A percentile compares a stretch with the other conserved stretches of the same genome.
phyloP scores from a whole-genome alignment of 2,113 vertebrate genomes.

The Sula dactylatra region DNA sequence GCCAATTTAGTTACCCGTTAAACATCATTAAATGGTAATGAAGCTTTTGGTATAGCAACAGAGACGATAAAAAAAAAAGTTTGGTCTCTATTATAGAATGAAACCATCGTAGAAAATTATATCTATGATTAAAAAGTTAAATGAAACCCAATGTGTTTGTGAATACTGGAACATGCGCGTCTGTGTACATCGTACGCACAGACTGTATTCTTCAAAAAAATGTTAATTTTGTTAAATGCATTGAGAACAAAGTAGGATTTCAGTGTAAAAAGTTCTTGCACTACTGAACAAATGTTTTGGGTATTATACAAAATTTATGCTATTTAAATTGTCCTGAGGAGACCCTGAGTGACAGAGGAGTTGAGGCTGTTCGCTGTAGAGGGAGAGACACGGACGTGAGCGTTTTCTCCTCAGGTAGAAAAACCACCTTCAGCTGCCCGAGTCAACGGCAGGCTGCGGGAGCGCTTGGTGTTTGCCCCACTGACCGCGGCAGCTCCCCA shows the following conservation, averaged over 20 bases:
- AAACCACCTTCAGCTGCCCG: not conserved
- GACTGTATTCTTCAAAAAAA: not conserved
- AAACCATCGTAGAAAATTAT: not conserved
- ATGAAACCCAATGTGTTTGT: not conserved
- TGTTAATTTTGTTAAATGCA: not conserved
- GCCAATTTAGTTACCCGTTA: conserved; percentile 60
- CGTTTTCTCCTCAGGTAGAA: not conserved
- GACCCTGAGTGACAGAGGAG: too few species aligned
- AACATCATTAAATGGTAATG: conserved; percentile 70
- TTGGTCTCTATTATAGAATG: not conserved
- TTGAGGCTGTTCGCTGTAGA: not conserved
- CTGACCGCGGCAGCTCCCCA: not conserved
- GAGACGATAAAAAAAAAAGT: not conserved
- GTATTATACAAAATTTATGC: not conserved
- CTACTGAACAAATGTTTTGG: not conserved
- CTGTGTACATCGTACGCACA: not conserved
- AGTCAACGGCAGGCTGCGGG: not conserved
- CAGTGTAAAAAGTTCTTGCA: not conserved
- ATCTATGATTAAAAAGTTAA: not conserved
- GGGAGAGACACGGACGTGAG: not conserved
- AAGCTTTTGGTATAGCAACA: conserved; percentile 46
- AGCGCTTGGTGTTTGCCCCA: fast-evolving
- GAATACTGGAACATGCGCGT: not conserved
- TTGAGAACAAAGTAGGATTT: not conserved
- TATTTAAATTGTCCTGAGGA: not conserved